Evolutionary conservation across 2,888 invertebrate species (phyloP).

Genomic region (Andrena minutula): DNA sequence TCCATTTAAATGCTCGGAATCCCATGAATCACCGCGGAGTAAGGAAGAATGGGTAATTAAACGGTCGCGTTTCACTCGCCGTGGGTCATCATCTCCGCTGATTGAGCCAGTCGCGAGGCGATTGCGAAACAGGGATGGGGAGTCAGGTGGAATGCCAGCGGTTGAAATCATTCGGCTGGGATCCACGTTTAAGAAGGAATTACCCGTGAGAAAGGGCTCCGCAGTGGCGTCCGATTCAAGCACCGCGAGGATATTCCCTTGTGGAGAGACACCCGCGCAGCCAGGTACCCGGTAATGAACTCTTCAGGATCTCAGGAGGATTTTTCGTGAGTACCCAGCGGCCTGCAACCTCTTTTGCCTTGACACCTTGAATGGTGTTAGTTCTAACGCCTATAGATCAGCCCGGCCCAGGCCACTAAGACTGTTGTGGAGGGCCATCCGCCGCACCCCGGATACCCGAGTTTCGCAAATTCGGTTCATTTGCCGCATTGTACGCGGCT

Average conservation of each 20-base stretch:
- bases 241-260: constrained; percentile 49
- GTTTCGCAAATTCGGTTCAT: constrained; percentile 85
- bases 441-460: constrained; percentile 68
- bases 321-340: constrained; percentile 72
- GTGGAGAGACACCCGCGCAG: constrained; percentile 42
- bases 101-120: neutral
- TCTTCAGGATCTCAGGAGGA: constrained; percentile 68
- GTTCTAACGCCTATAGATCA: constrained; percentile 83
- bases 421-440: constrained; percentile 70
- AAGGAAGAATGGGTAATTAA: neutral
- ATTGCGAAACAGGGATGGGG: constrained; percentile 6
- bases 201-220: constrained; percentile 51
- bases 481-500: constrained; percentile 84
- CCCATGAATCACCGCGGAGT: neutral
- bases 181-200: constrained; percentile 52
- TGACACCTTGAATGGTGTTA: constrained; percentile 84
- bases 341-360: constrained; percentile 75
- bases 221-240: constrained; percentile 64
- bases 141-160: constrained; percentile 27
- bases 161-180: constrained; percentile 10
- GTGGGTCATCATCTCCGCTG: neutral
- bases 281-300: constrained; percentile 79
- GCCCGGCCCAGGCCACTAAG: constrained; percentile 75
- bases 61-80: neutral
- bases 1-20: constrained; percentile 1